Percentiles rank a stretch among this genome's conserved stretches.
phyloP scores from a whole-genome alignment of 2,113 vertebrate species.

The Choloepus hoffmanni region DNA sequence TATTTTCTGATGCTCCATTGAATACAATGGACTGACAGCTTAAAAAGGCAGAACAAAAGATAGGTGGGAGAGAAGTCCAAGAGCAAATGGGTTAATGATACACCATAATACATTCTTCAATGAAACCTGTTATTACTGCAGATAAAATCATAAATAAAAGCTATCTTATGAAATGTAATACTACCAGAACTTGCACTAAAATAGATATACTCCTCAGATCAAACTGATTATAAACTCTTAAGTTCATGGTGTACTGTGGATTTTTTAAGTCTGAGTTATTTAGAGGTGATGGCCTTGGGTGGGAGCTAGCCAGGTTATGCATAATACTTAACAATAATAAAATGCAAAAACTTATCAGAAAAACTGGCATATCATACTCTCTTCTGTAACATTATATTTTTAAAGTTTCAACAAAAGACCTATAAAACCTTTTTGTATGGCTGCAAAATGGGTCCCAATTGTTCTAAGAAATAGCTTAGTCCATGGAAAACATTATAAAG shows the following conservation, averaged over 20 bases:
- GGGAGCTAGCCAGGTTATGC: constrained; percentile 50
- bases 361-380: constrained; percentile 67
- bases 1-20: constrained; percentile 69
- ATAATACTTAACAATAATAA: constrained; percentile 72
- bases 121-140: constrained; percentile 73
- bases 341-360: constrained; percentile 66
- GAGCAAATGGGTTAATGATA: constrained; percentile 67
- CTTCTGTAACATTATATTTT: constrained; percentile 71
- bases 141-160: constrained; percentile 63
- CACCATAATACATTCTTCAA: constrained; percentile 18
- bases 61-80: constrained; percentile 42
- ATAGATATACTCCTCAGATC: constrained; percentile 9
- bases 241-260: neutral
- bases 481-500: constrained; percentile 77
- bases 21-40: constrained; percentile 68
- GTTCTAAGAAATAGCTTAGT: constrained; percentile 76
- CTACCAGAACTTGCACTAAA: constrained; percentile 27
- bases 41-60: constrained; percentile 49
- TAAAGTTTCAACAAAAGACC: constrained; percentile 75
- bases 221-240: constrained; percentile 58
- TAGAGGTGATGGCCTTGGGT: constrained; percentile 44
- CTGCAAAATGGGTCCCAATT: constrained; percentile 72
- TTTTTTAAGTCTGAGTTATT: constrained; percentile 57
- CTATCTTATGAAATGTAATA: constrained; percentile 46
- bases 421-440: constrained; percentile 75